Conservation (phyloP, 2,888 invertebrate species). For the Drosophila borealis region DNA sequence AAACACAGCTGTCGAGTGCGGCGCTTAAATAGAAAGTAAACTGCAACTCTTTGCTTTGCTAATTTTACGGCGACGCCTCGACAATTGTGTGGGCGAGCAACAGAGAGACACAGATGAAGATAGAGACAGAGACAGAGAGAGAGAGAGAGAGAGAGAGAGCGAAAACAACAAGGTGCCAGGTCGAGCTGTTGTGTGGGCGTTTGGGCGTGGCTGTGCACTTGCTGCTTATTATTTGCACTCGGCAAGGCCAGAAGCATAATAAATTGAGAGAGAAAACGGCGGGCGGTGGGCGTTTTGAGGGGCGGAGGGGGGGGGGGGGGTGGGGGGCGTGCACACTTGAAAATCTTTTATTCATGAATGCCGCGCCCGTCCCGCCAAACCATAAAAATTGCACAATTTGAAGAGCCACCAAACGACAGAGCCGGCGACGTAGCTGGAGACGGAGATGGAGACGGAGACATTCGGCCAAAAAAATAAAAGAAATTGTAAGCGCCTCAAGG, state of each 20-base stretch:
- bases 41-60: slow-evolving; percentile 81
- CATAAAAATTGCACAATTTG: slow-evolving; percentile 80
- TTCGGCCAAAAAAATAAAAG: slow-evolving; percentile 51
- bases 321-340: slow-evolving; percentile 51
- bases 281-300: slow-evolving; percentile 9
- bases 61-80: slow-evolving; percentile 61
- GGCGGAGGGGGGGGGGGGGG: neutral
- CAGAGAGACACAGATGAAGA: too few relatives aligned
- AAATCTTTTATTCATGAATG: slow-evolving; percentile 80
- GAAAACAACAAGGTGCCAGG: slow-evolving; percentile 44
- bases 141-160: neutral
- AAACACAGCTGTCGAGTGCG: slow-evolving; percentile 79
- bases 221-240: slow-evolving; percentile 80
- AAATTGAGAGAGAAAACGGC: slow-evolving; percentile 61
- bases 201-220: slow-evolving; percentile 72
- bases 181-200: slow-evolving; percentile 21
- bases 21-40: slow-evolving; percentile 80
- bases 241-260: slow-evolving; percentile 80
- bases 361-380: slow-evolving; percentile 19
- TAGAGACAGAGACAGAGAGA: neutral
- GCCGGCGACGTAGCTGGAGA: slow-evolving; percentile 1
- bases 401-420: slow-evolving; percentile 41
- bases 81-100: slow-evolving; percentile 70
- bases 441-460: slow-evolving; percentile 50
- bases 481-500: slow-evolving; percentile 60